Evolutionary conservation across 2,888 invertebrate species (phyloP).

Genomic region (Cordilura impudica): DNA sequence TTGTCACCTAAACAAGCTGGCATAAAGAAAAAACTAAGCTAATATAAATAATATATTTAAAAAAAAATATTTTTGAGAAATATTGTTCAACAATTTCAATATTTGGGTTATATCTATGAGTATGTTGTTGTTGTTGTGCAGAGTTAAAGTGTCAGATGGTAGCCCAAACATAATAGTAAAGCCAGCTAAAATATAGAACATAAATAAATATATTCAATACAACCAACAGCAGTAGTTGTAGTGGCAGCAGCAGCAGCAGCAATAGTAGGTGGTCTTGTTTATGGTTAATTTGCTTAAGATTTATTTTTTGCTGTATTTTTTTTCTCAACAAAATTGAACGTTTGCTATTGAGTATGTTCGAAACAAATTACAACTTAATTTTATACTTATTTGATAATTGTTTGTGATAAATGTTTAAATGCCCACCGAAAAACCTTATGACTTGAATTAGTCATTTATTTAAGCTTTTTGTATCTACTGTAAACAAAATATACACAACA

Average conservation of each 20-base stretch:
- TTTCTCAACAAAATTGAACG: constrained; percentile 21
- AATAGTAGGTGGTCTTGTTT: constrained; percentile 54
- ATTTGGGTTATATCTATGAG: too few species aligned
- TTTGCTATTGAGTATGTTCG: background rate
- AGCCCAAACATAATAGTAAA: too few species aligned
- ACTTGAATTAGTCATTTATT: constrained; percentile 56
- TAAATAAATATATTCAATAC: background rate
- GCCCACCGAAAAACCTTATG: constrained; percentile 11
- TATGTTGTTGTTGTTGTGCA: too few species aligned
- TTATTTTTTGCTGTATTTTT: background rate
- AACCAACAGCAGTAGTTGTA: constrained; percentile 22
- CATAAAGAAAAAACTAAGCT: constrained; percentile 3
- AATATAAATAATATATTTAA: background rate
- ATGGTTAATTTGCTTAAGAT: constrained; percentile 28
- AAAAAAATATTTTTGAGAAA: constrained; percentile 22
- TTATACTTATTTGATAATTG: constrained; percentile 5
- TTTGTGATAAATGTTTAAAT: background rate
- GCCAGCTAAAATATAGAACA: background rate
- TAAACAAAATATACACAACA: too few species aligned
- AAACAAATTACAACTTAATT: constrained; percentile 36
- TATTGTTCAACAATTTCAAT: too few species aligned
- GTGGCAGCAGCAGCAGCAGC: background rate
- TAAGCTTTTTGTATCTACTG: constrained; percentile 15
- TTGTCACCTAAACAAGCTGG: constrained; percentile 53
- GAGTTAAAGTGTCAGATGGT: too few species aligned